phyloP scores from a whole-genome alignment of 1,140 invertebrate species.

The Notospermus geniculatus region DNA sequence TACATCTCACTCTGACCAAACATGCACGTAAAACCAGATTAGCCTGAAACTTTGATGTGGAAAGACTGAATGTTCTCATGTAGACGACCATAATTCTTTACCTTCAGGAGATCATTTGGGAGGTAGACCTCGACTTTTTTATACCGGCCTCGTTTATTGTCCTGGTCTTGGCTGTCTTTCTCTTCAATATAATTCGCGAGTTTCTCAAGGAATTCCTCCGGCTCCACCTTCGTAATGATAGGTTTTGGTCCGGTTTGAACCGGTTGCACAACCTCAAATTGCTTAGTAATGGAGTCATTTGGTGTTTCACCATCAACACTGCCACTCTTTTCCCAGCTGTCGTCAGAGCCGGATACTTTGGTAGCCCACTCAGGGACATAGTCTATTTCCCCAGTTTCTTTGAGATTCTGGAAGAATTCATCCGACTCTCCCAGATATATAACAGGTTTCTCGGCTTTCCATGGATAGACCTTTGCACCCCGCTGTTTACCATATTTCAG shows the following conservation, averaged over 20 bases:
- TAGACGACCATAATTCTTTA: not conserved
- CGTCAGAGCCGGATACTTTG: too few species aligned
- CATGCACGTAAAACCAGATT: not conserved
- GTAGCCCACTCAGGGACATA: too few species aligned
- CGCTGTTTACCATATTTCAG: conserved; percentile 25
- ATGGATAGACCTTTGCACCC: conserved; percentile 8
- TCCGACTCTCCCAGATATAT: not conserved
- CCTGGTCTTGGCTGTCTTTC: not conserved
- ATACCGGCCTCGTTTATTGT: not conserved
- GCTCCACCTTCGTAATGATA: too few species aligned
- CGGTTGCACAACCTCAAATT: too few species aligned
- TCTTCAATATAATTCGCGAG: not conserved
- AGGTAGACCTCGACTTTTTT: conserved; percentile 7
- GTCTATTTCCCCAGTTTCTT: too few species aligned
- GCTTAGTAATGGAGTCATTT: too few species aligned
- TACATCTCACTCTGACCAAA: not conserved
- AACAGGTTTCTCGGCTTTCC: not conserved
- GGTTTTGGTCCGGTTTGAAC: too few species aligned
- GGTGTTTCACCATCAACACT: too few species aligned
- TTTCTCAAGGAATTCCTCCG: too few species aligned
- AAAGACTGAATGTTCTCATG: not conserved
- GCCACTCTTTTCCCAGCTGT: too few species aligned
- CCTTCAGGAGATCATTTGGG: conserved; percentile 7
- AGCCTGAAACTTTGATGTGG: too few species aligned
- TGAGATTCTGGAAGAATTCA: not conserved